These are phyloP conservation scores for Elachura formosa DNA, from an alignment of 2,113 vertebrate species.

Conservation along the genomic window DNA sequence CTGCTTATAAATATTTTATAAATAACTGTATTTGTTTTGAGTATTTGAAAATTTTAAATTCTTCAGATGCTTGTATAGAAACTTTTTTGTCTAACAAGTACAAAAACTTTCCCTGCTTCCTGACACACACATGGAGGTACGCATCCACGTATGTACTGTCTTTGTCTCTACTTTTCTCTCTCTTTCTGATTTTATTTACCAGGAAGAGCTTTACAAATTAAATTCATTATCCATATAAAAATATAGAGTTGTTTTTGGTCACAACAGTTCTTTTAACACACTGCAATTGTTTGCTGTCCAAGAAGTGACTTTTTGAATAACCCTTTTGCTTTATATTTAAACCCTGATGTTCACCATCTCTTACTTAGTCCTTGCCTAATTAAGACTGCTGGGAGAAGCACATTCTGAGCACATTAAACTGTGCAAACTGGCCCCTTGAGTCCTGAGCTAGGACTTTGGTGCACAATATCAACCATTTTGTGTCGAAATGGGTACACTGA, in stretches of 20 bases:
- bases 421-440: conserved; percentile 7
- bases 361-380: neutral
- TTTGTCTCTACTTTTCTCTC: neutral
- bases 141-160: accelerated
- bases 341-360: neutral
- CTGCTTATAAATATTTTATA: neutral
- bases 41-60: neutral
- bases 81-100: neutral
- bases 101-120: neutral
- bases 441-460: neutral
- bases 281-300: neutral
- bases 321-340: neutral
- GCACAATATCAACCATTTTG: neutral
- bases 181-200: neutral
- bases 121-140: accelerated
- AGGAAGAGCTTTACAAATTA: neutral
- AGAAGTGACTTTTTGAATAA: neutral
- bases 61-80: neutral
- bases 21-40: neutral
- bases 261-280: neutral
- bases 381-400: neutral
- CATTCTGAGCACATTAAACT: neutral
- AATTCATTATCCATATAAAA: neutral
- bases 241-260: neutral
- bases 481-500: neutral